Conservation (phyloP, 2,888 invertebrate genomes). For the Chrysotoxum bicinctum region DNA sequence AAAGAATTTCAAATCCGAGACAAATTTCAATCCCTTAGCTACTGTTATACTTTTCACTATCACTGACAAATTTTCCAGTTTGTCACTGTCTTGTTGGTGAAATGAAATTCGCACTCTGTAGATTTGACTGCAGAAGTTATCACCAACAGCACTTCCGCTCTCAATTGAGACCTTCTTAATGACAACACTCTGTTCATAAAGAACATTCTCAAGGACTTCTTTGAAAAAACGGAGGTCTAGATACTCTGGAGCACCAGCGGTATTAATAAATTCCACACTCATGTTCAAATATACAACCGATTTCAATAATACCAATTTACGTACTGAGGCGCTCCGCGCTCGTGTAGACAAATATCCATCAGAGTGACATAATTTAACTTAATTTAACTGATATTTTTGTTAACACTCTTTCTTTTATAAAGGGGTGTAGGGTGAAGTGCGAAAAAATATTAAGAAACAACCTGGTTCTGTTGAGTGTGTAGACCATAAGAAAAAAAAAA, state of each 20-base stretch:
- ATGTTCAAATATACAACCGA: neutral
- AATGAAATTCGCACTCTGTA: constrained; percentile 76
- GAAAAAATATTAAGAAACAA: no score
- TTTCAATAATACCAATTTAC: neutral
- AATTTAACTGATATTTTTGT: neutral
- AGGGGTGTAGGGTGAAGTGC: no score
- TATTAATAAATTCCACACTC: neutral
- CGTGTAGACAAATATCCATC: neutral
- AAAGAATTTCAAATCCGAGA: constrained; percentile 81
- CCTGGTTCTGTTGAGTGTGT: no score
- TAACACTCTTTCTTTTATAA: neutral
- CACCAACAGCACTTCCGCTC: constrained; percentile 78
- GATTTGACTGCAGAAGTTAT: constrained; percentile 79
- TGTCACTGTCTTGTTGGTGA: constrained; percentile 28
- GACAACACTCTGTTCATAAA: constrained; percentile 74
- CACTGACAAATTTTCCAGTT: constrained; percentile 70
- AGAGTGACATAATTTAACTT: no score
- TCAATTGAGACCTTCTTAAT: constrained; percentile 75
- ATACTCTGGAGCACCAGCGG: constrained; percentile 75
- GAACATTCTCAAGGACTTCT: constrained; percentile 77
- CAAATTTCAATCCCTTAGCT: constrained; percentile 75
- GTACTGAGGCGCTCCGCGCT: neutral
- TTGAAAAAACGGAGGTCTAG: constrained; percentile 76
- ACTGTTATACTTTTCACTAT: constrained; percentile 79
- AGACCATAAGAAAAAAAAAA: no score